These are phyloP conservation scores for Platycheirus rosarum DNA, from an alignment of 2,888 invertebrate genomes.

Conservation along the genomic window DNA sequence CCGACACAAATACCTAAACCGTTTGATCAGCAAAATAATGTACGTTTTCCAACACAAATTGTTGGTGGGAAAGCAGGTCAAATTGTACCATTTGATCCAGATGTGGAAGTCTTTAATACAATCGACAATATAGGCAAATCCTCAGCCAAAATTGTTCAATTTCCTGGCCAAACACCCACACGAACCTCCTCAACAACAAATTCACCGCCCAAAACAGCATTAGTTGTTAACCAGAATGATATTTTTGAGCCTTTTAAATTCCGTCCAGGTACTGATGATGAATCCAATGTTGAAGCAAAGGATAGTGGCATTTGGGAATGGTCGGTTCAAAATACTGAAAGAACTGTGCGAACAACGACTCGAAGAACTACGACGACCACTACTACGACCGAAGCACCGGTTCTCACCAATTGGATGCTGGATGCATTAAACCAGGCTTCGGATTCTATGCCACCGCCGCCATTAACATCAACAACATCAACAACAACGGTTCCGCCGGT, in stretches of 20 bases:
- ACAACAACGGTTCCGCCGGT: constrained; percentile 7
- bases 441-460: neutral
- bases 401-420: neutral
- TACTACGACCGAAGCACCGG: neutral
- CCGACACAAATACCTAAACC: neutral
- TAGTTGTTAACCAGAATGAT: constrained; percentile 75
- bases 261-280: constrained; percentile 44
- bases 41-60: neutral
- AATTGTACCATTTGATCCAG: neutral
- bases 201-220: constrained; percentile 17
- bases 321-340: neutral
- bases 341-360: neutral
- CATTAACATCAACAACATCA: constrained; percentile 12
- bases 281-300: neutral
- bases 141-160: constrained; percentile 4
- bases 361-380: constrained; percentile 3
- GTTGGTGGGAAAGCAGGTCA: neutral
- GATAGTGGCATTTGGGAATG: neutral
- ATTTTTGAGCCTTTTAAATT: constrained; percentile 75
- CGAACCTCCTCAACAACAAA: neutral
- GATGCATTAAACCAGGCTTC: neutral
- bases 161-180: constrained; percentile 6
- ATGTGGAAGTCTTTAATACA: constrained; percentile 21
- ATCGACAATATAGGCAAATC: neutral
- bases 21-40: neutral